Evolutionary conservation across 1,140 invertebrate species (phyloP).

Genomic region (Eriosoma lanigerum): DNA sequence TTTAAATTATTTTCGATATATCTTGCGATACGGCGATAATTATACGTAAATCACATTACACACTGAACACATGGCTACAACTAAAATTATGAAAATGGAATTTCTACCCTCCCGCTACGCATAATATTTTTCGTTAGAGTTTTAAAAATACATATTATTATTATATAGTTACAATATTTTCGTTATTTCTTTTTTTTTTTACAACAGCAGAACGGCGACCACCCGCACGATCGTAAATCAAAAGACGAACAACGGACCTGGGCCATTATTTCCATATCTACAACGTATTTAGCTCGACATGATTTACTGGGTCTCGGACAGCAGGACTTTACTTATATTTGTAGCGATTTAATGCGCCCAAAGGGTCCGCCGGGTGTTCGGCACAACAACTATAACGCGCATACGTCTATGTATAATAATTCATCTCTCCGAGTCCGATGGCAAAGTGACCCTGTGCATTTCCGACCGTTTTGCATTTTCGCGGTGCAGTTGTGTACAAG

Average conservation of each 20-base stretch:
- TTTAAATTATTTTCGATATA: no score
- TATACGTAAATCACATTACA: no score
- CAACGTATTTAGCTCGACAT: constrained; percentile 25
- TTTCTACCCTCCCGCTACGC: not conserved
- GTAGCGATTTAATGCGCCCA: constrained; percentile 47
- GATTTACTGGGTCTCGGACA: constrained; percentile 46
- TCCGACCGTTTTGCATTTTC: constrained; percentile 37
- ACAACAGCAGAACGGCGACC: constrained; percentile 8
- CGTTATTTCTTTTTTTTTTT: no score
- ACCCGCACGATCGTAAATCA: constrained; percentile 32
- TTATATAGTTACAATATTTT: no score
- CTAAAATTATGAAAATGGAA: no score
- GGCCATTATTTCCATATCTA: constrained; percentile 47
- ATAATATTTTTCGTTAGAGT: not conserved
- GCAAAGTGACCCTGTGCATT: constrained; percentile 36
- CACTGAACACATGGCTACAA: no score
- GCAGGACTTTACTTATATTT: constrained; percentile 47
- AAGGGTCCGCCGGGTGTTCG: constrained; percentile 44
- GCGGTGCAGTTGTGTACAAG: constrained; percentile 39
- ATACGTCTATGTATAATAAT: constrained; percentile 31
- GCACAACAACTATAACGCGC: not conserved
- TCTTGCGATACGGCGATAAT: no score
- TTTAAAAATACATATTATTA: constrained; percentile 38
- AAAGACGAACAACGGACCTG: constrained; percentile 34
- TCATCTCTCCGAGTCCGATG: constrained; percentile 35